Base-by-base conservation (phyloP, 2,888 invertebrate genomes). In the Polymixis flavicincta region DNA sequence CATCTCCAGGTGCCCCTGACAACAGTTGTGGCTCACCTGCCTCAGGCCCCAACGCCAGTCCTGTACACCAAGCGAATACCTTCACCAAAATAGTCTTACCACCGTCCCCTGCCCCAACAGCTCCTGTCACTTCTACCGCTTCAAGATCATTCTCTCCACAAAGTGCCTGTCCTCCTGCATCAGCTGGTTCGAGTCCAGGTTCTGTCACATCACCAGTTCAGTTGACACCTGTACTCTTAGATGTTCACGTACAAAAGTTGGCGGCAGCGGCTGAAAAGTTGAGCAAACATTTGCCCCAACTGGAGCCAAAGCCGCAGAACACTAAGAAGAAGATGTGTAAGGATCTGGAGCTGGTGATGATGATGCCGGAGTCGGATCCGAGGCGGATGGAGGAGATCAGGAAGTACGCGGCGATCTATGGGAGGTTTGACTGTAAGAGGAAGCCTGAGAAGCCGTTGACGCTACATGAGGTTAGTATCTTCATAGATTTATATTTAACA, bases 381-480 rank as follows among this genome's bases (percentile, higher is more conserved):
- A 96, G 98, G 78, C 96, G 99, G 89, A 98, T 99, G 98, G 99
- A 99, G 85, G 98, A 99, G 93, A 99, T 99, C 77, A 97, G 99
- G 90, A 98, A 99, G 94, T 99, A 99, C 94, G 99, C 99, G 2
- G 99, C 99, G 52, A 99, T 99, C 88, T 99, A 99, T 92, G 99
- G 99, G 8, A 97, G 99, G 84, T 99, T 99, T 94, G 99, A 99
- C 93, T 99, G 99, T 91, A 99, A 99, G 94, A 97, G 99, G 90
- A 98, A 99, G 89, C 98, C 99, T 0, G 99, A 99, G 94, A 99
- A 99, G 93, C 99, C 99, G 0, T 97, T 99, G 84, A 99, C 99
- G 13, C 95, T 99, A 72, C 99, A 99, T 93, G 99, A 99, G 97
- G 98, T 98, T 87, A 90, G 91, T 78, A 42, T 48, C 22, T 52